Conservation (phyloP, 2,113 vertebrate species). For the Odocoileus virginianus region DNA sequence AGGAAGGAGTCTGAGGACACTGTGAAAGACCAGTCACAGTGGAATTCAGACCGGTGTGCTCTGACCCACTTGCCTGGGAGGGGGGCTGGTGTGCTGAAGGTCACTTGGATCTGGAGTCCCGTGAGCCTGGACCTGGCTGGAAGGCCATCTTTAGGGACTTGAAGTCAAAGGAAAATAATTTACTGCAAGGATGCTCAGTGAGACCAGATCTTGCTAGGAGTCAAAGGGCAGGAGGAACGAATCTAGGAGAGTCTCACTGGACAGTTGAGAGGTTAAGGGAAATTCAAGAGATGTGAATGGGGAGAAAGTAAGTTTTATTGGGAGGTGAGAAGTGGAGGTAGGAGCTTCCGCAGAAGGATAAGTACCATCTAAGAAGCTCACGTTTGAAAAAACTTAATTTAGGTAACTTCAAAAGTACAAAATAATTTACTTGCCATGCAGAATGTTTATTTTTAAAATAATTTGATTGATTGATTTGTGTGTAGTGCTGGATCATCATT, state of each 20-base stretch:
- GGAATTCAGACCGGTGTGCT: neutral
- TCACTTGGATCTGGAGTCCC: rapidly evolving
- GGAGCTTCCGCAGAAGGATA: neutral
- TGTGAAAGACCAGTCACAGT: neutral
- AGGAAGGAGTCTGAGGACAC: neutral
- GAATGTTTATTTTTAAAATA: neutral
- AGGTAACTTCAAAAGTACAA: neutral
- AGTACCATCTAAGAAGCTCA: neutral
- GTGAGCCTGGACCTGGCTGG: neutral
- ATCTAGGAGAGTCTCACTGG: neutral
- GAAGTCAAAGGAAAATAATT: neutral
- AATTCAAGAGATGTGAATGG: neutral
- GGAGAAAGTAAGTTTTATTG: neutral
- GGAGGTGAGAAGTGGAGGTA: neutral
- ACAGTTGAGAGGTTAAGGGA: neutral
- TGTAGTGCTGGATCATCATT: neutral
- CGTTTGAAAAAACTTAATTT: neutral
- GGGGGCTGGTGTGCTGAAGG: neutral
- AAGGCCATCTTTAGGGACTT: neutral
- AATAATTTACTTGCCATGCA: neutral
- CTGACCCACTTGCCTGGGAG: neutral
- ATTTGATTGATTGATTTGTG: neutral
- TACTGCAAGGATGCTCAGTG: neutral
- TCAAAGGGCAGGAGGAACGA: neutral
- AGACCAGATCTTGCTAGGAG: neutral